Evolutionary conservation across 2,113 vertebrate species (phyloP).

Genomic region (Rana temporaria): DNA sequence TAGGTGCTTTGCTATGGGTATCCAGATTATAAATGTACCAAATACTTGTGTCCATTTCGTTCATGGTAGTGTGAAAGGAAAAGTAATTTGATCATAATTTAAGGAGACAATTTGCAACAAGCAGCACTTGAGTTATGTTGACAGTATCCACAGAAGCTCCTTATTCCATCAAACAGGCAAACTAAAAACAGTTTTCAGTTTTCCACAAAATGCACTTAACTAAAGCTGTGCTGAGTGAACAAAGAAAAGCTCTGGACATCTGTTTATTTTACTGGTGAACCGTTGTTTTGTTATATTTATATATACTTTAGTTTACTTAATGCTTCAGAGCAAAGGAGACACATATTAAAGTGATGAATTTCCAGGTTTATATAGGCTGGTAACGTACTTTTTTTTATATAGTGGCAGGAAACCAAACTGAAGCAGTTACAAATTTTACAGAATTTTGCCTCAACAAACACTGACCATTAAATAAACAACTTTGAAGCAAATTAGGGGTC

Average conservation of each 20-base stretch:
- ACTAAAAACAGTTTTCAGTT: slow-evolving; percentile 58
- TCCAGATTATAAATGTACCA: no score
- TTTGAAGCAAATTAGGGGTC: no score
- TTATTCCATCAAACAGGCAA: slow-evolving; percentile 28
- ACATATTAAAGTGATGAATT: slow-evolving; percentile 3
- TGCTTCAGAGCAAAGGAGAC: neutral
- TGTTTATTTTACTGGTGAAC: slow-evolving; percentile 13
- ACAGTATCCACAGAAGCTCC: slow-evolving; percentile 63
- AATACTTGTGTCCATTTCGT: no score
- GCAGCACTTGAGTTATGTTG: slow-evolving; percentile 53
- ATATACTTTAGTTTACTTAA: slow-evolving; percentile 52
- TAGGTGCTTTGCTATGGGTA: no score
- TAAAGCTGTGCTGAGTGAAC: slow-evolving; percentile 55
- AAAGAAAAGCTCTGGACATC: slow-evolving; percentile 12
- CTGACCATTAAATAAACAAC: no score
- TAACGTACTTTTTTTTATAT: neutral
- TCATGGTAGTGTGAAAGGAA: neutral
- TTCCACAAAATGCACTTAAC: slow-evolving; percentile 56
- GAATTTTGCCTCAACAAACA: no score
- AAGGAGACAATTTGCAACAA: slow-evolving; percentile 58
- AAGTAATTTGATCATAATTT: slow-evolving; percentile 73
- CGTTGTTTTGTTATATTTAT: slow-evolving; percentile 33
- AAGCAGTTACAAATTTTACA: no score
- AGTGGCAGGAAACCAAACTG: no score
- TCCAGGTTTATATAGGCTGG: neutral